Evolutionary conservation across 2,888 invertebrate species (phyloP).

Genomic region (Dasypolia templi): DNA sequence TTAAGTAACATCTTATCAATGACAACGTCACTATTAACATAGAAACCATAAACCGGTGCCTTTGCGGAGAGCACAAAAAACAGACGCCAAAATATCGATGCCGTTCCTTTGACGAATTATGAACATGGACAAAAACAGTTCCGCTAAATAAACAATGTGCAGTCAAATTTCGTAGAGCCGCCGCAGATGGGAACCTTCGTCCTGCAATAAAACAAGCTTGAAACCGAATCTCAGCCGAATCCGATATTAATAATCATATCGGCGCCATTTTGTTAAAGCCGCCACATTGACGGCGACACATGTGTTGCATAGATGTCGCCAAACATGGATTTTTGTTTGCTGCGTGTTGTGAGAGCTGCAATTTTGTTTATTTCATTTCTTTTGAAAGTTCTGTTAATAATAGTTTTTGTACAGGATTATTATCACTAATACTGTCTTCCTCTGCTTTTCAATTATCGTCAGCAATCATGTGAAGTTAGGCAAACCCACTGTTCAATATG

Average conservation of each 20-base stretch:
- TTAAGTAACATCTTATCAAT: constrained; percentile 37
- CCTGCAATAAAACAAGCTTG: constrained; percentile 82
- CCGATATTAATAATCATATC: constrained; percentile 89
- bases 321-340: constrained; percentile 55
- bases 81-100: constrained; percentile 61
- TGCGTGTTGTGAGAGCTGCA: constrained; percentile 24
- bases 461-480: background rate
- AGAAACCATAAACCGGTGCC: constrained; percentile 59
- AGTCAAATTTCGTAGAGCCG: constrained; percentile 82
- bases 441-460: background rate
- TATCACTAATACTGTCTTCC: background rate
- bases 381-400: background rate
- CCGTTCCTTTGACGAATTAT: constrained; percentile 69
- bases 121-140: constrained; percentile 80
- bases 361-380: constrained; percentile 25
- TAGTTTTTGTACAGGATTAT: background rate
- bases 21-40: constrained; percentile 40
- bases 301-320: constrained; percentile 69
- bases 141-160: constrained; percentile 86
- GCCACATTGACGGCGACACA: constrained; percentile 71
- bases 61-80: constrained; percentile 57
- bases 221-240: constrained; percentile 84
- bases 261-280: constrained; percentile 86
- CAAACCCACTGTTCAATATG: too few relatives aligned
- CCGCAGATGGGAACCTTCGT: constrained; percentile 84